phyloP scores from a whole-genome alignment of 2,888 invertebrate species.

The Drosophila crucigera region DNA sequence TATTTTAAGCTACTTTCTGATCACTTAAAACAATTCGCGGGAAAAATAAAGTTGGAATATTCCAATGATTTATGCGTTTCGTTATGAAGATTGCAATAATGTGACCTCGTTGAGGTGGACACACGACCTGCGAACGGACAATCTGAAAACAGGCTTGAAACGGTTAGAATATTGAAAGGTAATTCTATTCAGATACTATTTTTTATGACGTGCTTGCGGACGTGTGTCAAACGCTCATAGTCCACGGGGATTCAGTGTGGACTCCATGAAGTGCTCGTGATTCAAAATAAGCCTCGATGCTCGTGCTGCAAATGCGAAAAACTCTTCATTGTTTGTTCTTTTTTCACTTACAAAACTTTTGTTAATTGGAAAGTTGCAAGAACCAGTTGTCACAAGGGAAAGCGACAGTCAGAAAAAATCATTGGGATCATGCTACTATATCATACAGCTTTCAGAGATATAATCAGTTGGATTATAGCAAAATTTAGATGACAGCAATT shows the following conservation, averaged over 20 bases:
- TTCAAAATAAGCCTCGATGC: conserved; percentile 95
- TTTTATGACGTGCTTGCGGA: conserved; percentile 85
- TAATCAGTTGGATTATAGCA: no score
- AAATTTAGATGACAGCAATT: no score
- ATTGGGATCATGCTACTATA: no score
- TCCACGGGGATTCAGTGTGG: conserved; percentile 91
- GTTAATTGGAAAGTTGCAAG: background rate
- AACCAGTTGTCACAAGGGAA: conserved; percentile 50
- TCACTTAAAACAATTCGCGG: background rate
- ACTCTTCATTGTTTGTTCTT: background rate
- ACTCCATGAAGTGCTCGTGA: conserved; percentile 92
- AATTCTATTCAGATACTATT: no score
- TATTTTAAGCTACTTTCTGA: background rate
- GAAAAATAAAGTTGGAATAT: background rate
- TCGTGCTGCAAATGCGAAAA: conserved; percentile 88
- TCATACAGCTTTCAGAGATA: no score
- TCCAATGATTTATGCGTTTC: background rate
- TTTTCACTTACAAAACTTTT: background rate
- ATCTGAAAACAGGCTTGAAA: no score
- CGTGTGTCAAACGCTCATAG: conserved; percentile 89
- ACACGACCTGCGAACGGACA: background rate
- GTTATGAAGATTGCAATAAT: background rate
- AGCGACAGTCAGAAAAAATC: conserved; percentile 2
- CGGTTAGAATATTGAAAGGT: no score
- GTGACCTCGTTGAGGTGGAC: background rate